Base-by-base conservation (phyloP, 1,140 invertebrate species). In the Tenebrio molitor region DNA sequence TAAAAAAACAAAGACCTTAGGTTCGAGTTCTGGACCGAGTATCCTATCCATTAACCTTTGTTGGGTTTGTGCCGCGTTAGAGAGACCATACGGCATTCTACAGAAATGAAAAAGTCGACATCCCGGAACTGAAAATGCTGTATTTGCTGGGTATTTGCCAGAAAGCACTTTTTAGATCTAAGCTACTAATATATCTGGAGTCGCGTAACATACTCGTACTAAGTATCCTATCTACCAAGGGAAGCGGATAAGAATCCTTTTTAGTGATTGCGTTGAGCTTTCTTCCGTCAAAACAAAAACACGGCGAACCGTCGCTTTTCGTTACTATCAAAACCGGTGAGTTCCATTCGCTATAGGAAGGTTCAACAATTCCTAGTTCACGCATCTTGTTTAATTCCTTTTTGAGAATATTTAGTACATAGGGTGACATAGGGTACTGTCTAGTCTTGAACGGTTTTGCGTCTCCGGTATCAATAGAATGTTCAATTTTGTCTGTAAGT, bases 1-100 rank as follows among this genome's bases (percentile, higher is more conserved):
- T n/a, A n/a, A n/a, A n/a, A n/a, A n/a, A n/a, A n/a, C n/a, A n/a
- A n/a, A n/a, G n/a, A n/a, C n/a, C n/a, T n/a, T n/a, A n/a, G n/a
- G n/a, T 25, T 79, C 68, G 7, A 77, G 34, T 34, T 76, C 69
- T 41, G 66, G 19, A 6, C 71, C 71, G 44, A 83, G 75, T 1
- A 83, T 23, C 1, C 17, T 17, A 63, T 81, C 79, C 70, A 81
- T 78, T 14, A 78, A 62, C 3, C 81, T 72, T 46, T 83, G 79
- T 34, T 84, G 82, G 0, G 81, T 82, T 0, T 79, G 77, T 0
- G 83, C 77, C 0, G 80, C 78, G 72, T 84, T 77, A 3, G 53
- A 34, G 5, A 82, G 23, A 0, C 79, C 79, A 67, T 78, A 81
- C 5, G 79, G 66, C 63, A 76, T 79, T n/a, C 34, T 6, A 16